Evolutionary conservation across 2,113 vertebrate genomes (phyloP), one percentile per base, ranked within the genome.

Genomic region (Poecilia latipinna): DNA sequence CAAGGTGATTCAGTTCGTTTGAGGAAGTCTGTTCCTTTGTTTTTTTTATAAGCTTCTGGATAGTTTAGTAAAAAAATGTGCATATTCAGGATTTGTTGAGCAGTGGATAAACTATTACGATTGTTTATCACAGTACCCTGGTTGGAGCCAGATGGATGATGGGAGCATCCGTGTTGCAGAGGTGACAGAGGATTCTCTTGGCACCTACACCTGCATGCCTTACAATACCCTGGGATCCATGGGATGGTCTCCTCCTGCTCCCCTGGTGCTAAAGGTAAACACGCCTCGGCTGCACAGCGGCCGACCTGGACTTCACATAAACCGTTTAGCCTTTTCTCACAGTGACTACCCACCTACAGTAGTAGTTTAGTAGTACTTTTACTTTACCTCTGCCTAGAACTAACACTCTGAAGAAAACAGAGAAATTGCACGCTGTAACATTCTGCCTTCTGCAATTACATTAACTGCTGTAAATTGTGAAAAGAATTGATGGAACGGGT

Each of bases 181-280:
- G 95, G 97, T 98, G 92, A 99, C 97, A 13, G 97, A 99, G 89
- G 97, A 99, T 86, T 97, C 97, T 89, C 96, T 99, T 74, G 98
- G 98, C 96, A 99, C 98, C 93, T 99, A 99, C 89, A 97, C 98
- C 96, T 99, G 98, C 91, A 96, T 98, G 97, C 97, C 98, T 99
- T 99, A 99, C 95, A 99, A 99, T 29, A 96, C 95, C 89, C 92
- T 99, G 94, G 98, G 98, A 92, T 98, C 97, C 83, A 98, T 98
- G 97, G 98, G 98, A 95, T 97, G 96, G 95, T 99, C 98, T 90
- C 93, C 96, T 90, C 95, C 97, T 69, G 97, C 98, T 83, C 95
- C 97, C 94, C 95, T 99, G 94, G 97, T 99, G 96, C 97, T 99
- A 96, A 99, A 98, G 97, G 98, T 98, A 92, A 31, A 4, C 8